phyloP scores from a whole-genome alignment of 2,888 invertebrate genomes.

The Tipula vernalis region DNA sequence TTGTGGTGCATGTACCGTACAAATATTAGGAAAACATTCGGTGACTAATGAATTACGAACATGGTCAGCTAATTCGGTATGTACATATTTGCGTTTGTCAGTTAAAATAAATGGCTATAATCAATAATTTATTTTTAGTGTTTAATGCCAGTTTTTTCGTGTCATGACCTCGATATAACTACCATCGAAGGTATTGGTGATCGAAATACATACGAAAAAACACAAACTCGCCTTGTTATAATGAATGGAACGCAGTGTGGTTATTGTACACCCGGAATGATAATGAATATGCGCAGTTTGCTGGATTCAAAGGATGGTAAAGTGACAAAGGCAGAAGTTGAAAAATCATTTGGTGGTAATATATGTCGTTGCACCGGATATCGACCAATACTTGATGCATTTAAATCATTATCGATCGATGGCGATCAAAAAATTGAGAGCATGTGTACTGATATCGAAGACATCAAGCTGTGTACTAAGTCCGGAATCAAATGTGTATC shows the following conservation, averaged over 20 bases:
- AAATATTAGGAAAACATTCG: constrained; percentile 21
- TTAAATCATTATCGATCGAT: constrained; percentile 40
- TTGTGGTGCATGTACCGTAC: constrained; percentile 44
- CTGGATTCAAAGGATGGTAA: constrained; percentile 33
- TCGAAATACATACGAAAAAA: constrained; percentile 46
- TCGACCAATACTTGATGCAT: constrained; percentile 30
- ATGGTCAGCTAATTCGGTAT: constrained; percentile 16
- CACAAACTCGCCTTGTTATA: constrained; percentile 44
- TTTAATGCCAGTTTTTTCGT: constrained; percentile 44
- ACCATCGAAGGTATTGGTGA: constrained; percentile 58
- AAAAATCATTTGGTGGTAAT: constrained; percentile 51
- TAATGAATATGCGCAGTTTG: constrained; percentile 52
- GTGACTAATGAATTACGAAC: constrained; percentile 12
- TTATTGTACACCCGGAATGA: constrained; percentile 60
- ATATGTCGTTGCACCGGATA: neutral
- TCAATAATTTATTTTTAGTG: constrained; percentile 36
- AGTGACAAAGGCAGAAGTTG: constrained; percentile 42
- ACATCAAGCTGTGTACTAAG: constrained; percentile 28
- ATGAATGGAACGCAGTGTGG: constrained; percentile 56
- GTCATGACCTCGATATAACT: constrained; percentile 48
- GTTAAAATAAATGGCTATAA: neutral
- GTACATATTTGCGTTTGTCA: neutral
- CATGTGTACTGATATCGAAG: constrained; percentile 33
- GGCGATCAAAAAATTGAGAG: constrained; percentile 25
- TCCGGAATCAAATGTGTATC: constrained; percentile 29